These are phyloP conservation scores for Pheosia tremula DNA, from an alignment of 2,888 invertebrate species.

Conservation along the genomic window DNA sequence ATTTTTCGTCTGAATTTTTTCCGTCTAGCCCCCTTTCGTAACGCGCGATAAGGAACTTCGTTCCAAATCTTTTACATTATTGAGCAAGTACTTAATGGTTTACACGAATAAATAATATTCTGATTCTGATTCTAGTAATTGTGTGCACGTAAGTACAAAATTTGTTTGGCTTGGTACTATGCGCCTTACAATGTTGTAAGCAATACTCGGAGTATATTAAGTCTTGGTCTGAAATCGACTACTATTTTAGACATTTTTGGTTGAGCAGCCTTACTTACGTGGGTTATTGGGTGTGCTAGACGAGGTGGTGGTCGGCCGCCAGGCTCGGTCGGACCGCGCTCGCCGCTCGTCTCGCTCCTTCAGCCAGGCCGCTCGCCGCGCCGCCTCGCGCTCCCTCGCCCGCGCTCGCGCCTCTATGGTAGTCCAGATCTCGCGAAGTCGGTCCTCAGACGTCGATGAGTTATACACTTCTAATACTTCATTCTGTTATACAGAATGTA, in stretches of 20 bases:
- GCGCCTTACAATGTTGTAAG: too few relatives aligned
- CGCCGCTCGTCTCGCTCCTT: constrained; percentile 87
- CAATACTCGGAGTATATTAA: too few relatives aligned
- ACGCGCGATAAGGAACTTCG: too few relatives aligned
- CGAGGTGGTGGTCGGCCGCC: constrained; percentile 75
- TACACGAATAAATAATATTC: too few relatives aligned
- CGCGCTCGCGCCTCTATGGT: constrained; percentile 90
- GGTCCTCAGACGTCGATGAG: constrained; percentile 86
- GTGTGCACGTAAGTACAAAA: too few relatives aligned
- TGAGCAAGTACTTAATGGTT: too few relatives aligned
- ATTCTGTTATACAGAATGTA: constrained; percentile 46
- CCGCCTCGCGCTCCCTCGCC: constrained; percentile 87
- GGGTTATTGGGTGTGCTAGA: constrained; percentile 38
- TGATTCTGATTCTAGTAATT: too few relatives aligned
- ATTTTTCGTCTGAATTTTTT: too few relatives aligned
- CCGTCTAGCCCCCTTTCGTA: too few relatives aligned
- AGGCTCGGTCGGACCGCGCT: constrained; percentile 84
- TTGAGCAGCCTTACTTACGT: neutral
- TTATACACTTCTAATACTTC: constrained; percentile 79
- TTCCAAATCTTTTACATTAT: too few relatives aligned
- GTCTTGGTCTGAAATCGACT: too few relatives aligned
- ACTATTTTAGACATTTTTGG: neutral
- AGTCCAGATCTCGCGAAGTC: constrained; percentile 89
- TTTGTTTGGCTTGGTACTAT: too few relatives aligned
- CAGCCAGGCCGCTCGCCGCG: constrained; percentile 85